Conservation (phyloP, 2,113 vertebrate genomes). For the Chlamydotis undulata region DNA sequence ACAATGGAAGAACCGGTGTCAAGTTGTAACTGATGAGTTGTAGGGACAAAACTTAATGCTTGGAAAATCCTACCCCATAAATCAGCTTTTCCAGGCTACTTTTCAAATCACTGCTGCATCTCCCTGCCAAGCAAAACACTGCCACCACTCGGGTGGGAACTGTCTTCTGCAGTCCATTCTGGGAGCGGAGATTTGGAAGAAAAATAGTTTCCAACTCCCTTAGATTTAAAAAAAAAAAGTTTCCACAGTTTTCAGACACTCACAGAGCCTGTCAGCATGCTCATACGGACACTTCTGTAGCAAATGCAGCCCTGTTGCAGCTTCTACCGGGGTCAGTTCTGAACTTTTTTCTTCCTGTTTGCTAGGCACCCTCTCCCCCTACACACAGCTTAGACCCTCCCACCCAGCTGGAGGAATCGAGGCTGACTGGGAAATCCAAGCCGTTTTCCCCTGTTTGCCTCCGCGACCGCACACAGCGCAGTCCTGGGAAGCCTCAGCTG, state of each 20-base stretch:
- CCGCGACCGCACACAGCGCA: fast-evolving
- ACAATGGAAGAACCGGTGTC: slow-evolving; percentile 4
- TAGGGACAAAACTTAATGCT: slow-evolving; percentile 24
- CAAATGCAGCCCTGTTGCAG: background rate
- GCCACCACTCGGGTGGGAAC: slow-evolving; percentile 57
- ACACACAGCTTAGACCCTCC: no score
- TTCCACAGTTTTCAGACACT: slow-evolving; percentile 52
- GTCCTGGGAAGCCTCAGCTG: background rate
- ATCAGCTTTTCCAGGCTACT: slow-evolving; percentile 65
- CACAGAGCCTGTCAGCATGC: background rate
- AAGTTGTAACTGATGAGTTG: background rate
- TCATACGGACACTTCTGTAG: background rate
- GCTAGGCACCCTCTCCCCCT: background rate
- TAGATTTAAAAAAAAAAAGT: background rate
- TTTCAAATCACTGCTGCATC: slow-evolving; percentile 16
- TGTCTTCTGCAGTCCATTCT: slow-evolving; percentile 48
- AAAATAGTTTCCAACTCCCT: slow-evolving; percentile 69
- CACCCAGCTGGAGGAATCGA: no score
- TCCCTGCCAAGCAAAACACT: slow-evolving; percentile 72
- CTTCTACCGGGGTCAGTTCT: background rate
- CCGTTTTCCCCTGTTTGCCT: no score
- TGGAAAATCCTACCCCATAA: slow-evolving; percentile 59
- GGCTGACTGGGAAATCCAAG: background rate
- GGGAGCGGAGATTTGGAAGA: slow-evolving; percentile 56
- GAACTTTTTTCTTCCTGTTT: background rate